Evolutionary conservation across 2,888 invertebrate genomes (phyloP), one percentile per base, ranked within the genome.

Genomic region (Caprella mutica): DNA sequence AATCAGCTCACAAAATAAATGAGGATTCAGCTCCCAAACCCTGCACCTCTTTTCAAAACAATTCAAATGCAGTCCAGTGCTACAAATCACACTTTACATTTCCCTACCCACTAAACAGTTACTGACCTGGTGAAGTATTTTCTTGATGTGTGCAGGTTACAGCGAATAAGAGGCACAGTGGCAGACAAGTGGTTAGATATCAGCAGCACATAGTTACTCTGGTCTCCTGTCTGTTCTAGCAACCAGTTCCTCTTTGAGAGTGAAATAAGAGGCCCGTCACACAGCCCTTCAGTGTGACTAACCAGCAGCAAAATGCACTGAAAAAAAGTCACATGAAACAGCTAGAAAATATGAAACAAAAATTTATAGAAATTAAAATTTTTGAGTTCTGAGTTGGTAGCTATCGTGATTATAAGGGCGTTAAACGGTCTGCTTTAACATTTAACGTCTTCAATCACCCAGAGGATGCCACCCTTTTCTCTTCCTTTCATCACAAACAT

Each of bases 181-280:
- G 85, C 84, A 68, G 88, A 85, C 19, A 97, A 77, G 69, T 93
- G 88, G 66, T 83, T 80, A 1, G 88, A 83, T 43, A 98, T 86
- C 2, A 86, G 85, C 0, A 89, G 87, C 14, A 98, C 87, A 72
- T 97, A 98, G 0, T 86, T 81, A 71, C 93, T 94, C 74, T 97
- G 96, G 73, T 98, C 98, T 14, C 97, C 97, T 0, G 98, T 98
- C 30, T 84, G 83, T 72, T 91, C 91, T 55, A 96, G 82, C 55
- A 84, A 83, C 66, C 65, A 61, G 29, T 44, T 70, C 71, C 86
- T 85, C 77, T 91, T 94, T 29, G 84, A 83, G 92, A 98, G 96
- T 1, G 89, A 83, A 30, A 84, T 82, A 3, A 99, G 76, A 0
- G 93, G 88, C 0, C 94, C 85, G 71, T 96, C 97, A 75, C 96